Base-by-base conservation (phyloP, 2,888 invertebrate genomes). In the Sturmia bella region DNA sequence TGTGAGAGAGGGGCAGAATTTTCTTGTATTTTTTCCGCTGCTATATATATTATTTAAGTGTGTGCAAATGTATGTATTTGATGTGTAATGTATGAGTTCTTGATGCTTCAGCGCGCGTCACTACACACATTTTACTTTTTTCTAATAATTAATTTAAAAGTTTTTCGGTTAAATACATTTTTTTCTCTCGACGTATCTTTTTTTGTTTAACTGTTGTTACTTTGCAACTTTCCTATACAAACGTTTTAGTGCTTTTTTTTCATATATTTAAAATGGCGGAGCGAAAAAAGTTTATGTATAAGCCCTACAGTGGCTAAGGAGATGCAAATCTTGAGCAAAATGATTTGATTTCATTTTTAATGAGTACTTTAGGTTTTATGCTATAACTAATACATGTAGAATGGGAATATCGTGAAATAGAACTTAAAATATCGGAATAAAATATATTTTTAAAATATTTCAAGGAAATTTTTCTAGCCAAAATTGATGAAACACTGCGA, bases 81-180 rank as follows among this genome's bases (percentile, higher is more conserved):
- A 82, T 78, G 74, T 78, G 82, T 78, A 78, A 82, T 66, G 74
- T 78, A 82, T 78, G 82, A 82, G 82, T 78, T 78, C 70, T 78
- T 82, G 74, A 75, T 78, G 81, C 69, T 69, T 78, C 74, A 74
- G 78, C 74, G 78, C 74, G 66, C 82, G 75, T 82, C 82, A 82
- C 78, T 82, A 82, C 78, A 77, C 75, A 75, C 82, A 78, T 56
- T 78, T 75, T 79, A 87, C 87, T 87, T 87, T 87, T 86, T 88
- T 87, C 89, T 89, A 89, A 89, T 89, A 89, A 89, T 89, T 89
- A 89, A 89, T 89, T 89, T 89, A 89, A 89, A 89, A 89, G 86
- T 89, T 89, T 88, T 88, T 87, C 87, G 86, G 87, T 88, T 85
- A 80, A 72, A 83, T 56, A 45, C 63, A 61, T 15, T 64, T 50